These are phyloP conservation scores for Rhynchopsitta pachyrhyncha DNA, from an alignment of 2,113 vertebrate species.

Conservation along the genomic window DNA sequence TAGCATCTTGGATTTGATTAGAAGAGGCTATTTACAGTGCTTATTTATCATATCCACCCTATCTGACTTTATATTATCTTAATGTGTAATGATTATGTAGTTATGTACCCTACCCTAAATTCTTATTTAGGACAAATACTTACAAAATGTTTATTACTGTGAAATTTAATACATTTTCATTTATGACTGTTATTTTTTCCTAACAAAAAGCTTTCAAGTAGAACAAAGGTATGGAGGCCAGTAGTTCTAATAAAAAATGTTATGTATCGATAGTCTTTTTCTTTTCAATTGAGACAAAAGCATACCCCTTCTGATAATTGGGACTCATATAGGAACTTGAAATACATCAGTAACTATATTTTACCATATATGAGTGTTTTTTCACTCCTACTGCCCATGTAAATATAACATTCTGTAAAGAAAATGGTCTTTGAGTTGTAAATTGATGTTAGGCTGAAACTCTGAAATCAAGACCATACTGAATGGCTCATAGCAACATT, in stretches of 20 bases:
- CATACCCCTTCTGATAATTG: neutral
- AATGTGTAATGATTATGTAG: neutral
- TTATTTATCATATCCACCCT: neutral
- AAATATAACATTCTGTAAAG: neutral
- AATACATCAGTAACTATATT: neutral
- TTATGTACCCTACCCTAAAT: neutral
- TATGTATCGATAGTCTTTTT: neutral
- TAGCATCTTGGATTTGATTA: conserved; percentile 11
- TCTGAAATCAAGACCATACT: neutral
- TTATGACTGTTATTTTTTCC: neutral
- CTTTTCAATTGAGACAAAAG: conserved; percentile 23
- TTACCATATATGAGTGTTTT: neutral
- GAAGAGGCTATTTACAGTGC: neutral
- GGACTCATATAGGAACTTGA: neutral
- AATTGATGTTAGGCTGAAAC: neutral
- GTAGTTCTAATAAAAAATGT: neutral
- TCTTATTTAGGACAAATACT: neutral
- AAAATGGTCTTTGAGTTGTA: neutral
- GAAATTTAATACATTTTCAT: neutral
- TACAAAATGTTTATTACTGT: neutral
- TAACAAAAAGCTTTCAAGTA: neutral
- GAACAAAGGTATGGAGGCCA: neutral
- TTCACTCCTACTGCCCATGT: neutral
- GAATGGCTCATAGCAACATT: neutral
- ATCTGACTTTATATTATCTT: neutral